Percentiles rank a stretch among this genome's conserved stretches.
Evolutionary conservation across 2,888 invertebrate genomes (phyloP).

Genomic region (Euplagia quadripunctaria): DNA sequence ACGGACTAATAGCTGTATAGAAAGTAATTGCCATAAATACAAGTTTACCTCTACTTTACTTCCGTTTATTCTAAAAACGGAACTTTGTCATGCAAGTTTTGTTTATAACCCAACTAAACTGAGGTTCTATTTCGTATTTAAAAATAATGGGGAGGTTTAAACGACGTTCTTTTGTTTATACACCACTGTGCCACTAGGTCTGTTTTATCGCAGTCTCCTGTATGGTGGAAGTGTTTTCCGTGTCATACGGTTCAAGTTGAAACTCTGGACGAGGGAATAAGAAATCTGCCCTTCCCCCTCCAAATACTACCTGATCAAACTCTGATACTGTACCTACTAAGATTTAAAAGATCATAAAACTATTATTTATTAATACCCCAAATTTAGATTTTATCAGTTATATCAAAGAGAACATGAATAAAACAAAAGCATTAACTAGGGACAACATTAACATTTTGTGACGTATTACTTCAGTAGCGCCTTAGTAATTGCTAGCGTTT

Average conservation of each 20-base stretch:
- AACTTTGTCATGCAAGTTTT: background rate
- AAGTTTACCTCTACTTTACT: conserved; percentile 3
- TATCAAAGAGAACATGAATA: background rate
- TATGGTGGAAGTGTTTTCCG: background rate
- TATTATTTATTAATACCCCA: too few species aligned
- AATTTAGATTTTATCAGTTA: background rate
- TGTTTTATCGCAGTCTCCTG: background rate
- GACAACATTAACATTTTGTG: background rate
- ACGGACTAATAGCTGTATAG: conserved; percentile 16
- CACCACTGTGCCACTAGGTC: background rate
- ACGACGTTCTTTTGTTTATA: background rate
- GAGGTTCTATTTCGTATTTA: background rate
- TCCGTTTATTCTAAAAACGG: background rate
- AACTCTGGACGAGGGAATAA: background rate
- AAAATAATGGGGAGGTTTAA: background rate
- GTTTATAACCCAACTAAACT: background rate
- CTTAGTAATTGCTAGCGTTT: too few species aligned
- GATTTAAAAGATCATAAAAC: too few species aligned
- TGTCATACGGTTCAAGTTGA: background rate
- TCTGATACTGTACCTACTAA: background rate
- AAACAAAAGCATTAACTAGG: background rate
- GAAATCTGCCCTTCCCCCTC: background rate
- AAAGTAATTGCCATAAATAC: conserved; percentile 14
- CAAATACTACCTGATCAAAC: background rate
- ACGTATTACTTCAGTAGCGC: background rate